Base-by-base conservation (phyloP, 2,113 vertebrate species). In the Abramis brama region DNA sequence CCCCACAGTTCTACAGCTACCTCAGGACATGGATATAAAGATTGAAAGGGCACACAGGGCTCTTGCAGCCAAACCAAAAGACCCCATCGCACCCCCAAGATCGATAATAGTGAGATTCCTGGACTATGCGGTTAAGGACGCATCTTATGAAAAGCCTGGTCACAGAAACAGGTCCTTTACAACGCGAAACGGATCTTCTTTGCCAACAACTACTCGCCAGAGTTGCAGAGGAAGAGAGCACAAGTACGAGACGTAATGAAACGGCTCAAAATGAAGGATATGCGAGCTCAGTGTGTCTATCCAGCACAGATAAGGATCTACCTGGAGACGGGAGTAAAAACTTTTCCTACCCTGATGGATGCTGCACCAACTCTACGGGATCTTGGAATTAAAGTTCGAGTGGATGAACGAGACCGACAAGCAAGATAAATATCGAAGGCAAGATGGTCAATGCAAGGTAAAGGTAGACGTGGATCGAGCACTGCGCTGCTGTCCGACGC, bases 191-290 rank as follows among this genome's bases (percentile, higher is more conserved):
- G 1, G 17, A 83, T 83, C 7, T 73, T 59, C 21, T 57, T 25
- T 15, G 47, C 45, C 27, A 68, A 73, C 19, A 47, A 73, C 68
- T 74, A 73, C 6, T 59, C 21, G 1, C 68, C 66, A 1, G 33
- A 71, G 43, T 19, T 74, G 43, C 47, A 83, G 33, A 83, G 33
- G 82, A 57, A 83, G 50, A 73, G 66, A 73, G 47, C 50, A 5
- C 47, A 36, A 50, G 66, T 74, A 50, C 36, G 66, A 25, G 76
- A 79, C 0, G 27, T 79, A 8, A 57, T 33, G 23, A 78, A 79
- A 79, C 47, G 19, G 27, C 66, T 27, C 47, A 47, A 43, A n/a
- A 57, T 0, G 30, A 83, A 39, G 66, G 55, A 50, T 33, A 19
- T n/a, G 1, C 9, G 15, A 36, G 30, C 30, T 30, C 43, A 45